These are phyloP conservation scores for Platygyra sinensis DNA, from an alignment of 64 coral and sea anemone genomes.

Conservation along the genomic window DNA sequence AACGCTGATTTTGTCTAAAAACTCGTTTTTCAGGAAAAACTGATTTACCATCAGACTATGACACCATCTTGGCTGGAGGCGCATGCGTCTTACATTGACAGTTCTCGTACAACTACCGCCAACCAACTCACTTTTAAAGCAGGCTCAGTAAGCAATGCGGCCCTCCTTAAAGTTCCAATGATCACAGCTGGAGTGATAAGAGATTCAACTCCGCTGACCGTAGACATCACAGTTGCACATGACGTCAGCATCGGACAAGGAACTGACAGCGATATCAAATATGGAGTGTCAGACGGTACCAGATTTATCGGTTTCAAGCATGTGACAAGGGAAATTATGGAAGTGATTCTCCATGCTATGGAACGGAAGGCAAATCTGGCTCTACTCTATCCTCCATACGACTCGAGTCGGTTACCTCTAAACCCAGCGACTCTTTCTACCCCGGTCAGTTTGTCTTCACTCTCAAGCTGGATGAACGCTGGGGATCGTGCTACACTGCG, in stretches of 20 bases:
- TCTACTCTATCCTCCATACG: not conserved
- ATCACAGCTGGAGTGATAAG: not conserved
- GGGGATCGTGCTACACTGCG: conserved; percentile 7
- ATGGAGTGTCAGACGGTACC: conserved; percentile 27
- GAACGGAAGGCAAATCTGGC: not conserved
- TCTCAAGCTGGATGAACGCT: conserved; percentile 1
- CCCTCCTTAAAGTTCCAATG: conserved; percentile 6
- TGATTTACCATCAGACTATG: conserved; percentile 30
- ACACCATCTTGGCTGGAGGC: conserved; percentile 18
- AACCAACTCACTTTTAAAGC: conserved; percentile 13
- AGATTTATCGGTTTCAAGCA: conserved; percentile 11
- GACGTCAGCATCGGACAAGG: conserved; percentile 23
- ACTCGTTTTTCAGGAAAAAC: not conserved
- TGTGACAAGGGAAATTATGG: not conserved
- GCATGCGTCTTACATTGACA: conserved; percentile 34
- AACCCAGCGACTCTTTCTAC: not conserved
- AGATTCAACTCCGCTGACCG: conserved; percentile 2
- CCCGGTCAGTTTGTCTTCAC: conserved; percentile 15
- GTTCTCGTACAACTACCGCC: not conserved
- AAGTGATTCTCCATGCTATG: not conserved
- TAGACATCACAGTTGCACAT: conserved; percentile 1
- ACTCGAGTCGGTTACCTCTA: not conserved
- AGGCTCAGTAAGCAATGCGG: not conserved
- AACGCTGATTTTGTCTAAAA: not conserved
- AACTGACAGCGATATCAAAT: conserved; percentile 15